phyloP scores from a whole-genome alignment of 2,797 vertebrate genomes.

The Xiphorhynchus erythropygius region DNA sequence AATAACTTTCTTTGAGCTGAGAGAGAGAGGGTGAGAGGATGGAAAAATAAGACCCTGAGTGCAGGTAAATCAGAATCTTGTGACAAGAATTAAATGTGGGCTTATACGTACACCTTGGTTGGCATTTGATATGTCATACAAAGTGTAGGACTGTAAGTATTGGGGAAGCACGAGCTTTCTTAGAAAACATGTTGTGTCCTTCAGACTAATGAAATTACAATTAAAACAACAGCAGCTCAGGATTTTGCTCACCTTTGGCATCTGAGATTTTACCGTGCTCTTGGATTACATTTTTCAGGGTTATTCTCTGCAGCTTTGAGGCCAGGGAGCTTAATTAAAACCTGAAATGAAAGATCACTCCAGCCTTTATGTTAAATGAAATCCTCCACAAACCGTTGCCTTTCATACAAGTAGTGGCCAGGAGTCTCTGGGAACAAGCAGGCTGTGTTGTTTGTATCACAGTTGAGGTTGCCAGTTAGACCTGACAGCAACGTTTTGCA shows the following conservation, averaged over 20 bases:
- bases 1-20: not conserved
- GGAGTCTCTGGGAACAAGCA: not conserved
- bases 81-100: not conserved
- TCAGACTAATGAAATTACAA: not conserved
- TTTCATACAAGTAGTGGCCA: not conserved
- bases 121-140: not conserved
- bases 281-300: not conserved
- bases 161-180: not conserved
- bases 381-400: not conserved
- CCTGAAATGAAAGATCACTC: not conserved
- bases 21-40: not conserved
- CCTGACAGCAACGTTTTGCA: not conserved
- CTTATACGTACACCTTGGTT: rapidly evolving
- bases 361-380: not conserved
- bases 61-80: not conserved
- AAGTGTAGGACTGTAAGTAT: not conserved
- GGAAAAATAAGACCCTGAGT: not conserved
- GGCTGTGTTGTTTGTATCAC: not conserved
- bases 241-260: not conserved
- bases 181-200: not conserved
- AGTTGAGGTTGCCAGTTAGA: not conserved
- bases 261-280: not conserved
- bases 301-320: not conserved
- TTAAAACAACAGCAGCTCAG: not conserved
- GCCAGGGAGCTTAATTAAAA: not conserved